Conservation (phyloP, 2,888 invertebrate species). For the Aphidoletes aphidimyza region DNA sequence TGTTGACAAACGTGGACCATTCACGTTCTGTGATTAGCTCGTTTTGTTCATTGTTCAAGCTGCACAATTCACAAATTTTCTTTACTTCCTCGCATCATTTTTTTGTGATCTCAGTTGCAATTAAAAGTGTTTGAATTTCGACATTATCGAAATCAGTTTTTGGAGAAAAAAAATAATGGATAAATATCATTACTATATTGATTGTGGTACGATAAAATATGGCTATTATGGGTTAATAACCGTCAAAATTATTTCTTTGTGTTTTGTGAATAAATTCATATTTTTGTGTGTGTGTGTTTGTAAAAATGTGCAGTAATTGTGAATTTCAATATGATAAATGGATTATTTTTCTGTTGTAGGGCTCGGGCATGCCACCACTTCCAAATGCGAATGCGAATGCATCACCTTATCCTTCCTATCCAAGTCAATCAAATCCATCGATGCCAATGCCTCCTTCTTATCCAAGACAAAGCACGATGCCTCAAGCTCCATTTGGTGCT, state of each 20-base stretch:
- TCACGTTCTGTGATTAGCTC: background rate
- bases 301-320: background rate
- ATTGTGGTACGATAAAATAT: slow-evolving; percentile 18
- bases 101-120: background rate
- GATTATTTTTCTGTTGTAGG: slow-evolving; percentile 62
- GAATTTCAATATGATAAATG: background rate
- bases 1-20: slow-evolving; percentile 40
- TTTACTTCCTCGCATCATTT: no score
- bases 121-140: background rate
- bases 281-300: slow-evolving; percentile 8
- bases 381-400: slow-evolving; percentile 54
- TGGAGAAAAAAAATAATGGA: background rate
- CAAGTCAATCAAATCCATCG: slow-evolving; percentile 9
- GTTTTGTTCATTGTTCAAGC: slow-evolving; percentile 6
- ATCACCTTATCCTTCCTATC: slow-evolving; percentile 55
- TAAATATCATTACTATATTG: slow-evolving; percentile 33
- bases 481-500: background rate
- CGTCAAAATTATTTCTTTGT: background rate
- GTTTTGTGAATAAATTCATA: background rate
- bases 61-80: no score
- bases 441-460: slow-evolving; percentile 22
- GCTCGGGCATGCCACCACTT: slow-evolving; percentile 64
- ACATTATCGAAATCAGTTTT: no score
- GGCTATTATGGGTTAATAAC: background rate
- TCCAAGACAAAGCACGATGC: slow-evolving; percentile 36